phyloP scores from a whole-genome alignment of 2,888 invertebrate genomes.

The Aromia moschata region DNA sequence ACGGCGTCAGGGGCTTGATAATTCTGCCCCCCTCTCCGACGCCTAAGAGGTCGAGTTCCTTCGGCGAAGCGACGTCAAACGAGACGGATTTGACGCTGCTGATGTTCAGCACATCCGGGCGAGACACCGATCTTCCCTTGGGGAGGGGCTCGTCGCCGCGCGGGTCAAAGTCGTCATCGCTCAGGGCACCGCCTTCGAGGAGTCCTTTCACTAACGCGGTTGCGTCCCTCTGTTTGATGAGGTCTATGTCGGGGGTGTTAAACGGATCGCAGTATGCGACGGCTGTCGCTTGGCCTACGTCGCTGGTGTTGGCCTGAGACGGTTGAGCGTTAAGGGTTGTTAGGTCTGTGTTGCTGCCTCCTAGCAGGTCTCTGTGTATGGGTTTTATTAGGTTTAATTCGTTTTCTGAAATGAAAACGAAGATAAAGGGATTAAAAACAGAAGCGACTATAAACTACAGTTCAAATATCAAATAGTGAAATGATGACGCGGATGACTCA shows the following conservation, averaged over 20 bases:
- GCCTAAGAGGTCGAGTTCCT: conserved; percentile 66
- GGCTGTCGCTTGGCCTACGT: conserved; percentile 65
- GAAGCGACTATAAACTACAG: too few relatives aligned
- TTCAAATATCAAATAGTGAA: too few relatives aligned
- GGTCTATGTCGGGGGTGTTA: too few relatives aligned
- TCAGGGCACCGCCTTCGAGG: conserved; percentile 58
- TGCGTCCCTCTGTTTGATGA: too few relatives aligned
- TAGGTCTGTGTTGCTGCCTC: conserved; percentile 80
- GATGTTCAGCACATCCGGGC: conserved; percentile 68
- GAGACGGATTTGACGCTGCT: conserved; percentile 64
- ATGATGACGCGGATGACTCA: too few relatives aligned
- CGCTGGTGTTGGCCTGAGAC: conserved; percentile 70
- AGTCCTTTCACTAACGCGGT: conserved; percentile 83
- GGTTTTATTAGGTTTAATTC: conserved; percentile 62
- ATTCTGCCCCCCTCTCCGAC: conserved; percentile 63
- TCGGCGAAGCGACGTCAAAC: conserved; percentile 68
- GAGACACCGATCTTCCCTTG: conserved; percentile 66
- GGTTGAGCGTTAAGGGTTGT: conserved; percentile 75
- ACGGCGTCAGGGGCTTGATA: conserved; percentile 82
- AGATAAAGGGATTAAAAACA: too few relatives aligned
- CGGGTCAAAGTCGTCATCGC: conserved; percentile 86
- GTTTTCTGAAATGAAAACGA: too few relatives aligned
- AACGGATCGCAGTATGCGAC: conserved; percentile 82
- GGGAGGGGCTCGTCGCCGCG: conserved; percentile 69
- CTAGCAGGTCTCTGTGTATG: conserved; percentile 73